Evolutionary conservation across 2,113 vertebrate species (phyloP).

Genomic region (Macaca fascicularis): T2T-MFA8v1.1 NC_088385.1:121345501-121346000

Average conservation of each 20-base stretch:
- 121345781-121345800: neutral
- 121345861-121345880: neutral
- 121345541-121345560: neutral
- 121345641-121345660: neutral
- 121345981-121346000: too few species aligned
- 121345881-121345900: constrained; percentile 34
- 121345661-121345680: neutral
- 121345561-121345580: neutral
- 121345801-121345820: fast-evolving
- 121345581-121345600: fast-evolving
- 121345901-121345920: constrained; percentile 35
- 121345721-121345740: neutral
- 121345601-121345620: neutral
- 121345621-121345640: neutral
- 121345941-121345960: fast-evolving
- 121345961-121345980: neutral
- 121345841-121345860: neutral
- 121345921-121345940: neutral
- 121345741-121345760: neutral
- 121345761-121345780: neutral
- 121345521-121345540: neutral
- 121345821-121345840: neutral
- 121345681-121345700: fast-evolving
- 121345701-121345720: neutral
- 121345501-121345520: neutral